Evolutionary conservation across 2,888 invertebrate species (phyloP).

Genomic region (Mythimna pallens): DNA sequence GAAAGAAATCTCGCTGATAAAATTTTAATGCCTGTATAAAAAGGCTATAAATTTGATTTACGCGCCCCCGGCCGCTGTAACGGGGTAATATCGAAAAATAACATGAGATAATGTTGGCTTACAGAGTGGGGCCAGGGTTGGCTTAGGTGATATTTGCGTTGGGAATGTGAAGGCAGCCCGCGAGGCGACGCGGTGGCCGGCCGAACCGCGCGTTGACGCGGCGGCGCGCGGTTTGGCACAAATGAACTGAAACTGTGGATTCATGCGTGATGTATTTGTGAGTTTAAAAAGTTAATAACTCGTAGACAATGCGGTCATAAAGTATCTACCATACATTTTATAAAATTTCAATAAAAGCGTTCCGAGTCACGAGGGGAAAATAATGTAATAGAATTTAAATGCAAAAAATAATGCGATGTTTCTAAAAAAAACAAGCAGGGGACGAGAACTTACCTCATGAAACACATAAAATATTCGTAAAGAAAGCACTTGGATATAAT

Average conservation of each 20-base stretch:
- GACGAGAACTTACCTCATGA: conserved; percentile 70
- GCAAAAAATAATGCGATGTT: conserved; percentile 50
- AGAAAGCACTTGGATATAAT: conserved; percentile 82
- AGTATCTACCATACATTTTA: background rate
- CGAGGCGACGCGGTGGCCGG: conserved; percentile 1
- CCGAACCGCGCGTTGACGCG: conserved; percentile 2
- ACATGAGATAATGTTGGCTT: conserved; percentile 89
- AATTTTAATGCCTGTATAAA: conserved; percentile 90
- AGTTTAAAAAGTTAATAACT: conserved; percentile 11
- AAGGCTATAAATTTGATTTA: conserved; percentile 90
- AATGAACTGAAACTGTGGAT: conserved; percentile 20
- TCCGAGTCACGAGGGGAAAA: background rate
- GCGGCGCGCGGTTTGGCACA: background rate
- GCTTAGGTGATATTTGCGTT: conserved; percentile 82
- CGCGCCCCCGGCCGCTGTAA: conserved; percentile 84
- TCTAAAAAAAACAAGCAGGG: conserved; percentile 63
- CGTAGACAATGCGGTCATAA: background rate
- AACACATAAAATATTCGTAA: conserved; percentile 76
- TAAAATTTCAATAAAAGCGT: background rate
- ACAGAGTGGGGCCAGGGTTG: conserved; percentile 79
- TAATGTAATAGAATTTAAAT: conserved; percentile 26
- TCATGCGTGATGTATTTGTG: conserved; percentile 12
- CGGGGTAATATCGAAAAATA: conserved; percentile 90
- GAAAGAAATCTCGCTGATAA: conserved; percentile 89
- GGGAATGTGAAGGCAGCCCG: conserved; percentile 63